Base-by-base conservation (phyloP, 1,140 invertebrate species). In the Brachionus plicatilis region DNA sequence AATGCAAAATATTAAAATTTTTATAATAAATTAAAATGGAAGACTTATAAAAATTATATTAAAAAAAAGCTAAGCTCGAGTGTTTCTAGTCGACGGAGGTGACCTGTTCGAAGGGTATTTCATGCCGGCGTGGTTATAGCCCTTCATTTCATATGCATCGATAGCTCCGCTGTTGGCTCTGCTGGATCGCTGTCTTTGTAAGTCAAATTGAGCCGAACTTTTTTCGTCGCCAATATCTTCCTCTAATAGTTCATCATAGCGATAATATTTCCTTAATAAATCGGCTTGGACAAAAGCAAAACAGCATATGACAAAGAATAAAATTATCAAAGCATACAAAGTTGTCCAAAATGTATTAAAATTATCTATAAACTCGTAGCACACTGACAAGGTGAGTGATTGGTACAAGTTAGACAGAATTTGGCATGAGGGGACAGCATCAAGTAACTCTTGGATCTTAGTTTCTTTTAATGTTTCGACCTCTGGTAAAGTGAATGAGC, bases 141-240 rank as follows among this genome's bases (percentile, higher is more conserved):
- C 53, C 33, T 68, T 82, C 79, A 82, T 82, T 68, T 82, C 79
- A 14, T 65, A 82, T 20, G 79, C 79, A 68, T 82, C 79, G 20
- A 82, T 82, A 17, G 79, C 33, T 8, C 79, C 53, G 20, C 56
- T 27, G 29, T 82, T 60, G 12, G 8, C 53, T 56, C 41, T 14
- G n/a, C 37, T 17, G 12, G 72, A 76, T 29, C 27, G 50, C 14
- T 47, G 41, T 27, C 72, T 76, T 6, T 50, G 20, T 24, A 76
- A 27, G 17, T 76, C 72, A 27, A 27, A 76, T 76, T 76, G 72
- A 53, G 43, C 20, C 11, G 72, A 76, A 45, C 27, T 27, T 76
- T 76, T 76, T 14, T 76, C 72, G 1, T 76, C 43, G 29, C 47
- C 24, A 53, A 68, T 24, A 27, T 82, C 79, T 7, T 82, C 79